phyloP scores from a whole-genome alignment of 1,140 invertebrate species.

The Cydia strobilella region DNA sequence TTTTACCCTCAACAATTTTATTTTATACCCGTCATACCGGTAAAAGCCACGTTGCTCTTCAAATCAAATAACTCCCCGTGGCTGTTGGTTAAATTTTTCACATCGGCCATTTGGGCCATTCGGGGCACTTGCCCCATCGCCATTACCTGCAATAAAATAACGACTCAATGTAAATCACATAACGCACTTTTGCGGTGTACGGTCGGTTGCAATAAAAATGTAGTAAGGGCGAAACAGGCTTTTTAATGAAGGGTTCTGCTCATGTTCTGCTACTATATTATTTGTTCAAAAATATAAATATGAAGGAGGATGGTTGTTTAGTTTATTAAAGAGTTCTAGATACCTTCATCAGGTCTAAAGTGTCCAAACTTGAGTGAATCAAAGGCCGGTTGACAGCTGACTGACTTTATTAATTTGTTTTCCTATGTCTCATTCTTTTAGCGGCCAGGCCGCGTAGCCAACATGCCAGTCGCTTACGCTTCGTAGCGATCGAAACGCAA shows the following conservation, averaged over 20 bases:
- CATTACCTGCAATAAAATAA: slow-evolving; percentile 58
- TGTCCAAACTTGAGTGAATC: no score
- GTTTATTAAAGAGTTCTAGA: no score
- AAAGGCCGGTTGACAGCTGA: no score
- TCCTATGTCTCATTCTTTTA: no score
- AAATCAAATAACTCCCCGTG: slow-evolving; percentile 29
- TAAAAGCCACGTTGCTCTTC: slow-evolving; percentile 25
- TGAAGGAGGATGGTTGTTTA: no score
- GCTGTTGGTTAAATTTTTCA: slow-evolving; percentile 48
- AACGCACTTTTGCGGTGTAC: slow-evolving; percentile 48
- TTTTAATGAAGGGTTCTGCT: neutral
- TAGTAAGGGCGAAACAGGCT: neutral
- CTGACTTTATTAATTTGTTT: no score
- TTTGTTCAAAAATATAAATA: no score
- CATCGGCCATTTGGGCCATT: slow-evolving; percentile 41
- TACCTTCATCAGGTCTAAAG: no score
- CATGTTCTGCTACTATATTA: neutral
- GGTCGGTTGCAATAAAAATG: slow-evolving; percentile 40
- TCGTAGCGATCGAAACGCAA: no score
- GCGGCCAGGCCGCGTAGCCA: no score
- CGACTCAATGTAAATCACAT: slow-evolving; percentile 73
- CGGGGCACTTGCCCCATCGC: slow-evolving; percentile 39
- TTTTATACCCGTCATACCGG: slow-evolving; percentile 3
- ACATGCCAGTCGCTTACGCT: no score
- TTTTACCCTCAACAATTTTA: slow-evolving; percentile 8